Conservation (phyloP, 2,113 vertebrate species). For the Pluvialis apricaria region DNA sequence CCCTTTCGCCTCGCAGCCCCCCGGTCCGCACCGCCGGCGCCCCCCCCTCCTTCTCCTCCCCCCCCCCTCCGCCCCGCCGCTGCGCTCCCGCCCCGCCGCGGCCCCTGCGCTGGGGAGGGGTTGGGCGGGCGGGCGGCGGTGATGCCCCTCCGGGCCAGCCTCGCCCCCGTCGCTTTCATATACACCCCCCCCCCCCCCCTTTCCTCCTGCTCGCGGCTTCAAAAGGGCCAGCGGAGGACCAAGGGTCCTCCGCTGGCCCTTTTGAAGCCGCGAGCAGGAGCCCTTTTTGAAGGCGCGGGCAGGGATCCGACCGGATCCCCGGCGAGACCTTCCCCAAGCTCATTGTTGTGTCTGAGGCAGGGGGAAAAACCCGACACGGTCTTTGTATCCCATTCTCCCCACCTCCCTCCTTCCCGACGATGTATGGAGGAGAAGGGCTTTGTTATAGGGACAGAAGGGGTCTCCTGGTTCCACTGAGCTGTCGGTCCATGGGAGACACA, state of each 20-base stretch:
- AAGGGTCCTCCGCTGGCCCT: background rate
- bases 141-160: background rate
- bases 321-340: background rate
- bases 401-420: background rate
- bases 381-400: background rate
- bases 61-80: no score
- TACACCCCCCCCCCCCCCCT: background rate
- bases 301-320: background rate
- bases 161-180: background rate
- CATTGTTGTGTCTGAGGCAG: background rate
- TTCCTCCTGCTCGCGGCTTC: background rate
- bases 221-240: background rate
- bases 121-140: background rate
- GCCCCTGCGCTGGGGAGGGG: background rate
- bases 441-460: background rate
- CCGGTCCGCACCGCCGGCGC: no score
- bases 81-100: no score
- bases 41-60: no score
- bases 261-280: background rate
- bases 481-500: background rate
- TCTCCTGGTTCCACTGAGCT: background rate
- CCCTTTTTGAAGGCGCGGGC: background rate
- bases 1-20: conserved; percentile 54
- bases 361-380: background rate
- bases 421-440: background rate